phyloP scores from a whole-genome alignment of 1,140 invertebrate species.

The Probaryconus sp. region DNA sequence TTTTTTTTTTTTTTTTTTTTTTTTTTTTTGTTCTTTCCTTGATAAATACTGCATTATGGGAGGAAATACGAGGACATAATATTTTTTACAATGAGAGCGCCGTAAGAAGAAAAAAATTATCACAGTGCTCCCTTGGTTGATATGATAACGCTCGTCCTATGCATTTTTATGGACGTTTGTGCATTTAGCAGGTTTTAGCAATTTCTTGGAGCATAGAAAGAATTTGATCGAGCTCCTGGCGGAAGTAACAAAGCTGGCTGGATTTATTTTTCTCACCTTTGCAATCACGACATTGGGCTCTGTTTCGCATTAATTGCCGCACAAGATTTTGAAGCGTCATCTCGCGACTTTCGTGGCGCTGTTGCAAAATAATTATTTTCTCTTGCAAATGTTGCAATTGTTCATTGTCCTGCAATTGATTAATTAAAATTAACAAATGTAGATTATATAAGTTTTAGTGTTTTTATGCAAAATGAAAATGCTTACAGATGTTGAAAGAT shows the following conservation, averaged over 20 bases:
- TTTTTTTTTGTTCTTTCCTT: not conserved
- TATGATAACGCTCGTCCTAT: conserved; percentile 32
- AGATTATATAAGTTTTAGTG: no score
- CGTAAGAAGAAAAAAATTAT: conserved; percentile 27
- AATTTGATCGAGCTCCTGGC: conserved; percentile 78
- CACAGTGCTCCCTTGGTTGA: conserved; percentile 41
- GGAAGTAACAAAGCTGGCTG: conserved; percentile 76
- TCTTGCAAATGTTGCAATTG: conserved; percentile 76
- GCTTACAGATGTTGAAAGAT: conserved; percentile 74
- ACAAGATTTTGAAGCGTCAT: conserved; percentile 78
- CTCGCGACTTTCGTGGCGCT: conserved; percentile 77
- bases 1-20: conserved; percentile 7
- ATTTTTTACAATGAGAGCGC: conserved; percentile 17
- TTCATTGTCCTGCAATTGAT: conserved; percentile 71
- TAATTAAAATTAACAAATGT: conserved; percentile 17
- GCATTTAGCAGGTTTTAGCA: conserved; percentile 68
- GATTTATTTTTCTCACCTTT: conserved; percentile 74
- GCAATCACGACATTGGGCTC: conserved; percentile 71
- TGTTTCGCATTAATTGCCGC: conserved; percentile 73
- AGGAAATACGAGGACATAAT: not conserved
- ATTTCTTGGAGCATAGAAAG: conserved; percentile 76
- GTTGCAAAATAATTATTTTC: conserved; percentile 76
- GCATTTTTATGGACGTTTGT: not conserved
- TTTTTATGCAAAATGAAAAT: no score
- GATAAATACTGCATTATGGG: conserved; percentile 29